Evolutionary conservation across 2,113 vertebrate genomes (phyloP).

Genomic region (Lontra canadensis): DNA sequence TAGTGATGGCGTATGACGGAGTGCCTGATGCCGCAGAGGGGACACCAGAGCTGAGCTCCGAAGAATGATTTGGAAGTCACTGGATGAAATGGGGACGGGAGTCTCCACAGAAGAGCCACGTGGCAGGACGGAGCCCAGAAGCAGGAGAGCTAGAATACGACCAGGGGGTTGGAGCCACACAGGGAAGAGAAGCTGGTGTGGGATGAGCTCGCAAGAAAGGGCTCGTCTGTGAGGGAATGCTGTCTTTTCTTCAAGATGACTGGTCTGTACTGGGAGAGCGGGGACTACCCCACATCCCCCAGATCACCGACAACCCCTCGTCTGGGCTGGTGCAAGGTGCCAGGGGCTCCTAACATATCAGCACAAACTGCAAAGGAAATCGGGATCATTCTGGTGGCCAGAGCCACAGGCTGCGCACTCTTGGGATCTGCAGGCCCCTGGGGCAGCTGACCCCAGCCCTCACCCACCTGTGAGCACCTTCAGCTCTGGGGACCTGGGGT

Average conservation of each 20-base stretch:
- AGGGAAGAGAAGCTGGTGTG: background rate
- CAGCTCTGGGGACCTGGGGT: background rate
- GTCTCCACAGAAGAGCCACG: background rate
- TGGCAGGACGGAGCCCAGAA: background rate
- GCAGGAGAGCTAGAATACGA: background rate
- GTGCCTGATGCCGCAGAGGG: background rate
- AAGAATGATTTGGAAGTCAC: background rate
- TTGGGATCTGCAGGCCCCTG: accelerated
- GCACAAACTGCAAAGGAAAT: background rate
- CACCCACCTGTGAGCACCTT: background rate
- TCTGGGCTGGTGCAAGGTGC: too few relatives aligned
- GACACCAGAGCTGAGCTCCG: background rate
- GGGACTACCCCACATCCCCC: background rate
- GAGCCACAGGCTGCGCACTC: background rate
- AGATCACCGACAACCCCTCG: too few relatives aligned
- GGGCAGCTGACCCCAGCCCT: background rate
- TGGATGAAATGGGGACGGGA: background rate
- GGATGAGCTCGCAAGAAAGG: background rate
- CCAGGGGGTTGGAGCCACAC: background rate
- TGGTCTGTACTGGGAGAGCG: background rate
- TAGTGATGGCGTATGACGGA: background rate
- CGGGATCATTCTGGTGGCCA: background rate
- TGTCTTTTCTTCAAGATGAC: background rate
- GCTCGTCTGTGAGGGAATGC: background rate
- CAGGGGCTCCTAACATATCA: background rate